phyloP scores from a whole-genome alignment of 2,888 invertebrate genomes.

The Melieria crassipennis region DNA sequence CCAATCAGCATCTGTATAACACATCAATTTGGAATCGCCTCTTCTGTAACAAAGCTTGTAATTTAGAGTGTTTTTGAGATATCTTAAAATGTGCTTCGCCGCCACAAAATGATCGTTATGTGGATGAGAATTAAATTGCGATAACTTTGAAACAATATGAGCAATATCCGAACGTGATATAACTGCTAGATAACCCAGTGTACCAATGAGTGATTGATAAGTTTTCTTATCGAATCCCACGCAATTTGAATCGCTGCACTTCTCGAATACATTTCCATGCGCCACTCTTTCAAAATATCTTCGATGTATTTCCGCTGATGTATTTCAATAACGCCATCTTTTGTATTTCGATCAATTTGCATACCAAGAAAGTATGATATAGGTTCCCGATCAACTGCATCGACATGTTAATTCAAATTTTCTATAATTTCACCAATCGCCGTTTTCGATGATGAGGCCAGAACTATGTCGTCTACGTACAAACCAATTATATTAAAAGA shows the following conservation, averaged over 20 bases:
- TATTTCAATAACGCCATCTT: background rate
- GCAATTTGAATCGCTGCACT: no score
- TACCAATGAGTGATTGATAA: no score
- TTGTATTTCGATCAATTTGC: constrained; percentile 15
- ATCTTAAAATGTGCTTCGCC: no score
- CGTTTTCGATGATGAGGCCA: background rate
- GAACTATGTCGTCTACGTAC: constrained; percentile 23
- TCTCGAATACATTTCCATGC: background rate
- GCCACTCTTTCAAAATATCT: constrained; percentile 15
- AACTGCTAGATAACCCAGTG: no score
- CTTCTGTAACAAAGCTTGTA: no score
- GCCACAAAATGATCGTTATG: no score
- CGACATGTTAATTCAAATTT: background rate
- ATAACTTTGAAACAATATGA: no score
- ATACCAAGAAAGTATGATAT: constrained; percentile 16
- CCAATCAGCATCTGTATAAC: constrained; percentile 42
- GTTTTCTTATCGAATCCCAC: no score
- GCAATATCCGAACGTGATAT: no score
- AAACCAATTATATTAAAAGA: constrained; percentile 17
- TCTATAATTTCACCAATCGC: constrained; percentile 3
- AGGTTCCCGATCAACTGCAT: background rate
- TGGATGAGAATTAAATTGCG: no score
- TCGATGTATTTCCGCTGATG: background rate
- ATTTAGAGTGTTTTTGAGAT: no score
- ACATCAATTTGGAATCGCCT: constrained; percentile 29